phyloP scores from a whole-genome alignment of 2,888 invertebrate genomes.

The Pollenia labialis region DNA sequence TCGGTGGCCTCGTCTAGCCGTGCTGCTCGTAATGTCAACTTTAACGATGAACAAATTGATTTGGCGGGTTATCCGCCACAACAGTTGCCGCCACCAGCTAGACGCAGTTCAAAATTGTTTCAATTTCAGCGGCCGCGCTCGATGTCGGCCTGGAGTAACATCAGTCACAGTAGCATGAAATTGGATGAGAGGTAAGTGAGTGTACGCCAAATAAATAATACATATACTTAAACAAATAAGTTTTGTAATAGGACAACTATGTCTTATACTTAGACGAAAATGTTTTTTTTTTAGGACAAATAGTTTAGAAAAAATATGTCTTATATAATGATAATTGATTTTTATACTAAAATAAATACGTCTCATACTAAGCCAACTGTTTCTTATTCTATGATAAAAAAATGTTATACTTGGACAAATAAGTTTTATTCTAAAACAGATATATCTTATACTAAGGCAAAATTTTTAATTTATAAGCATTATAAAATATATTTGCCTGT shows the following conservation, averaged over 20 bases:
- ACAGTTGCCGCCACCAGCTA: constrained; percentile 78
- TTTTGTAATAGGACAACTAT: background rate
- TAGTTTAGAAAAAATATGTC: too few species aligned
- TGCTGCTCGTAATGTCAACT: constrained; percentile 82
- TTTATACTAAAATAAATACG: background rate
- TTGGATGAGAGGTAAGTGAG: constrained; percentile 85
- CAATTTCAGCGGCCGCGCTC: constrained; percentile 87
- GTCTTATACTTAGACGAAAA: background rate
- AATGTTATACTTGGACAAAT: background rate
- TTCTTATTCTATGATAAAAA: background rate
- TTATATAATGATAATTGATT: background rate
- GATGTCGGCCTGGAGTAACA: constrained; percentile 95
- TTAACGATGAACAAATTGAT: constrained; percentile 81
- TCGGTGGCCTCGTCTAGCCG: constrained; percentile 81
- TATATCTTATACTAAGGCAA: too few species aligned
- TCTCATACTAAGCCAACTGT: background rate
- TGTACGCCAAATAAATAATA: too few species aligned
- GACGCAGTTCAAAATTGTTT: constrained; percentile 83
- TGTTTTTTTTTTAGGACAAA: background rate
- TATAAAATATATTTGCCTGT: too few species aligned
- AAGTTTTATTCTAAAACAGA: too few species aligned
- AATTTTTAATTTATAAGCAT: too few species aligned
- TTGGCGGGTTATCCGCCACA: constrained; percentile 79
- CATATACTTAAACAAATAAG: background rate
- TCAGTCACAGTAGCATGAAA: constrained; percentile 92